Percentiles rank a stretch among this genome's conserved stretches.
These are phyloP conservation scores for Phrynocephalus forsythii DNA, from an alignment of 2,797 vertebrate genomes.

Conservation along the genomic window DNA sequence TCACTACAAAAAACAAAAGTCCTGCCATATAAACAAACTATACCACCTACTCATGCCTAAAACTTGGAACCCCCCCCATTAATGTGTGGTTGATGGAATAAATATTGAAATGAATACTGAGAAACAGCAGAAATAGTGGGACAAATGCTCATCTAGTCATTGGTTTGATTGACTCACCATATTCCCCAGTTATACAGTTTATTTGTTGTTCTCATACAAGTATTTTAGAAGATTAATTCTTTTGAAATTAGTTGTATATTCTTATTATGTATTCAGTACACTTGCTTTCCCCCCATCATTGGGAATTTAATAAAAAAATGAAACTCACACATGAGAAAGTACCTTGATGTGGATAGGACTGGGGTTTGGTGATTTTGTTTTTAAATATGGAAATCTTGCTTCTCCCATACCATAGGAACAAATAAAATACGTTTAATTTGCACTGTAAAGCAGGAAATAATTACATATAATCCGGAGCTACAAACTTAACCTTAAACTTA, in stretches of 20 bases:
- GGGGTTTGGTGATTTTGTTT: neutral
- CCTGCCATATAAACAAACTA: no score
- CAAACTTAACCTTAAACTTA: neutral
- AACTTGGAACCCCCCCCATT: neutral
- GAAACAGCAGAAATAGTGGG: no score
- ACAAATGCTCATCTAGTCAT: no score
- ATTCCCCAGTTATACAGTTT: neutral
- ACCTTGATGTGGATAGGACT: neutral
- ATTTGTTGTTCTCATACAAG: neutral
- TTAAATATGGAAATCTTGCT: neutral
- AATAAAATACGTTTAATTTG: neutral
- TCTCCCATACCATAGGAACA: neutral
- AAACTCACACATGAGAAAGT: neutral
- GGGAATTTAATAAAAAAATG: neutral
- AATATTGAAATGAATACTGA: no score
- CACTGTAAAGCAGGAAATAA: neutral
- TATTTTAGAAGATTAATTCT: neutral
- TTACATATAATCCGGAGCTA: no score
- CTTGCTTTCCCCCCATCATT: neutral
- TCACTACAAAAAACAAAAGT: no score
- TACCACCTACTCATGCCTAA: no score
- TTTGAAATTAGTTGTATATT: neutral
- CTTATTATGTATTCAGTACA: neutral
- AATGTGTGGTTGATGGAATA: no score
- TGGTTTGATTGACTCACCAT: no score